phyloP scores from a whole-genome alignment of 2,888 invertebrate species.

The Orgyia antiqua region DNA sequence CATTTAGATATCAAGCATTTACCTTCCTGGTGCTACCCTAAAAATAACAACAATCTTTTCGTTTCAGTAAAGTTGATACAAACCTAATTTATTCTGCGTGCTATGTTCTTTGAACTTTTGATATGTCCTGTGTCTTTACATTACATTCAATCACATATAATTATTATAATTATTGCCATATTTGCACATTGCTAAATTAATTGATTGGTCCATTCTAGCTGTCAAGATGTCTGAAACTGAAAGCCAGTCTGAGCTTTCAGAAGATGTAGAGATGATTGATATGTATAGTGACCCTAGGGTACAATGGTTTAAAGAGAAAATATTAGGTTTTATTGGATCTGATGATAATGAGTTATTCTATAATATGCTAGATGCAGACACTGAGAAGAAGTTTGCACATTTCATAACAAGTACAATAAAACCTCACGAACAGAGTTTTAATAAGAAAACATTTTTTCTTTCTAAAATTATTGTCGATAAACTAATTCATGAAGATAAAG shows the following conservation, averaged over 20 bases:
- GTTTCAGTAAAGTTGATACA: no score
- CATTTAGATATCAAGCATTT: no score
- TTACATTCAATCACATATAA: no score
- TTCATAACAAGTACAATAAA: slow-evolving; percentile 41
- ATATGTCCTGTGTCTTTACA: no score
- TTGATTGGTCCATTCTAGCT: no score
- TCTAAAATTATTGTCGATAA: slow-evolving; percentile 85
- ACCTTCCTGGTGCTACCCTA: no score
- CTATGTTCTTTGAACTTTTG: no score
- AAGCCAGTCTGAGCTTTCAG: slow-evolving; percentile 2
- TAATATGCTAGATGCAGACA: slow-evolving; percentile 69
- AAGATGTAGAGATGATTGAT: slow-evolving; percentile 27
- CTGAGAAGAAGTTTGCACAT: slow-evolving; percentile 55
- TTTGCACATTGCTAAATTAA: no score
- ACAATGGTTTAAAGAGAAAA: slow-evolving; percentile 83
- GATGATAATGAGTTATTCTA: slow-evolving; percentile 78
- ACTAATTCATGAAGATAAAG: slow-evolving; percentile 82
- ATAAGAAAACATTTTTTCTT: slow-evolving; percentile 80
- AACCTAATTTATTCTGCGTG: no score
- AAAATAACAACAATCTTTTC: no score
- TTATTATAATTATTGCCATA: no score
- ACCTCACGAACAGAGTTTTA: slow-evolving; percentile 54
- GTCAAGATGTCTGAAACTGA: slow-evolving; percentile 7
- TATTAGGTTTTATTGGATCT: slow-evolving; percentile 76
- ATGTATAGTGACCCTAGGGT: slow-evolving; percentile 74